Percentiles rank a stretch among this genome's conserved stretches.
Evolutionary conservation across 2,888 invertebrate species (phyloP).

Genomic region (Orchesellides sinensis): DNA sequence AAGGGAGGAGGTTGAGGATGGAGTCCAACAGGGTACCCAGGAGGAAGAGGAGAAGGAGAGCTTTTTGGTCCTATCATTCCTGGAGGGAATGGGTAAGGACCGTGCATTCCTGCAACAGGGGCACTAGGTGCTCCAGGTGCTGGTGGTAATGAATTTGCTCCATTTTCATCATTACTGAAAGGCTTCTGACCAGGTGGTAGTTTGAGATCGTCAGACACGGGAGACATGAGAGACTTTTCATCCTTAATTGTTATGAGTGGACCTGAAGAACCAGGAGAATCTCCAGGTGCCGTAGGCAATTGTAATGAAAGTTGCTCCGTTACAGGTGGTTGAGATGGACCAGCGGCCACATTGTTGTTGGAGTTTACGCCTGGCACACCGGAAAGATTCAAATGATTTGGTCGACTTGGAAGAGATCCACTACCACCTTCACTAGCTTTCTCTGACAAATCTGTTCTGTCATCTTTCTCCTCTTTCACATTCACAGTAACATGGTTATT

Average conservation of each 20-base stretch:
- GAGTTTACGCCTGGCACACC: background rate
- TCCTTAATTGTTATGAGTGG: conserved; percentile 72
- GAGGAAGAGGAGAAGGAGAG: conserved; percentile 60
- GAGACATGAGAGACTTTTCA: conserved; percentile 74
- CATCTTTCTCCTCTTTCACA: conserved; percentile 51
- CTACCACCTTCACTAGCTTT: conserved; percentile 57
- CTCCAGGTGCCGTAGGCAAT: conserved; percentile 42
- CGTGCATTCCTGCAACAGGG: conserved; percentile 42
- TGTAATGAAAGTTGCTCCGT: conserved; percentile 25
- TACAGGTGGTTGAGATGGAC: conserved; percentile 19
- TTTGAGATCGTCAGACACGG: conserved; percentile 72
- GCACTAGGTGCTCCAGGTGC: background rate
- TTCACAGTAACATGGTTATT: conserved; percentile 26
- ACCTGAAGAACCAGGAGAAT: conserved; percentile 52
- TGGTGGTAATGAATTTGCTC: conserved; percentile 19
- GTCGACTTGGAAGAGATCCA: conserved; percentile 55
- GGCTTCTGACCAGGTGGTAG: conserved; percentile 56
- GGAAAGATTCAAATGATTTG: conserved; percentile 57
- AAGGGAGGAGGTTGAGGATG: conserved; percentile 58
- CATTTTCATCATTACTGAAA: conserved; percentile 47
- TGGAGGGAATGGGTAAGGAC: conserved; percentile 61
- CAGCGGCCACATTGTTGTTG: background rate
- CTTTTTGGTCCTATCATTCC: conserved; percentile 67
- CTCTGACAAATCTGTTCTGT: conserved; percentile 51
- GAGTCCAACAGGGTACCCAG: conserved; percentile 59